Percentiles rank a stretch among this genome's conserved stretches.
phyloP scores from a whole-genome alignment of 2,888 invertebrate genomes.

The Ectropis crepuscularia region DNA sequence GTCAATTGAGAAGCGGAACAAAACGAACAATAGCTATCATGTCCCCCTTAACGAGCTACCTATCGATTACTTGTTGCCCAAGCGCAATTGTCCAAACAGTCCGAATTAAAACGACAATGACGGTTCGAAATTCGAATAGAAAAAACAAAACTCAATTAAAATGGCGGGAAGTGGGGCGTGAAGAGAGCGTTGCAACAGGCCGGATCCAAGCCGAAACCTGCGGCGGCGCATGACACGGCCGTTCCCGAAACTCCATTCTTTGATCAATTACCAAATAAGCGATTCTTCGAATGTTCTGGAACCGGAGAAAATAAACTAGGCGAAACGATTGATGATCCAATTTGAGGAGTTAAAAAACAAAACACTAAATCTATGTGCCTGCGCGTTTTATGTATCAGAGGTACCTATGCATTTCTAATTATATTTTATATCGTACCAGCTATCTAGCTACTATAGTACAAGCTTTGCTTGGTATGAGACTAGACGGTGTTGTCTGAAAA shows the following conservation, averaged over 20 bases:
- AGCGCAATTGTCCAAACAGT: conserved; percentile 41
- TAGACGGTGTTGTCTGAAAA: too few relatives aligned
- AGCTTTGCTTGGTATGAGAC: too few relatives aligned
- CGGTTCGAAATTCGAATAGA: conserved; percentile 33
- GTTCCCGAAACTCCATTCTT: conserved; percentile 26
- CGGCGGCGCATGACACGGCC: conserved; percentile 42
- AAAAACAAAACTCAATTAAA: conserved; percentile 70
- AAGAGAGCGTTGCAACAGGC: conserved; percentile 69
- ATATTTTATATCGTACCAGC: too few relatives aligned
- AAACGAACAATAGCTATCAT: conserved; percentile 28
- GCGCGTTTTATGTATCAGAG: too few relatives aligned
- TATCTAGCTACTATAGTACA: too few relatives aligned
- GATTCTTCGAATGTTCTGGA: conserved; percentile 6
- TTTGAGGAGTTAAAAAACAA: too few relatives aligned
- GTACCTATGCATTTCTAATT: too few relatives aligned
- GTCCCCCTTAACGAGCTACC: conserved; percentile 34
- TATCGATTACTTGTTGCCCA: conserved; percentile 42
- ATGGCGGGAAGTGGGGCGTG: conserved; percentile 70
- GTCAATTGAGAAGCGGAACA: conserved; percentile 31
- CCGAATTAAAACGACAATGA: conserved; percentile 40
- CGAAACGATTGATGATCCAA: too few relatives aligned
- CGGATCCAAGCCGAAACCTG: conserved; percentile 59
- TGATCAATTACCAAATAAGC: conserved; percentile 19
- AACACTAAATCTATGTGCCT: too few relatives aligned
- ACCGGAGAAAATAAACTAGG: neutral